These are phyloP conservation scores for Oophaga pumilio DNA, from an alignment of 2,113 vertebrate genomes.

Conservation along the genomic window DNA sequence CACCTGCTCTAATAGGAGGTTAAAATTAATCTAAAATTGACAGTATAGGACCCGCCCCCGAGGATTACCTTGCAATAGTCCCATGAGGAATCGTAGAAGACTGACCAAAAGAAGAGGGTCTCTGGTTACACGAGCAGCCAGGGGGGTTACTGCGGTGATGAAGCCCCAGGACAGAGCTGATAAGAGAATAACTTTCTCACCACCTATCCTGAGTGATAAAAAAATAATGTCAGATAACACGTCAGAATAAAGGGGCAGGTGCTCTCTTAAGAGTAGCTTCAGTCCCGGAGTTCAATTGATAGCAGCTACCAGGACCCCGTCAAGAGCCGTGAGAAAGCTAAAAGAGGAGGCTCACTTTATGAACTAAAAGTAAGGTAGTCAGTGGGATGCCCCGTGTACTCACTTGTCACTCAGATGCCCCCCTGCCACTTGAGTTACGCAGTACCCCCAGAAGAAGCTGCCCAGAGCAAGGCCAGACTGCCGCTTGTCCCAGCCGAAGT, in stretches of 20 bases:
- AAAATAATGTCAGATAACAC: neutral
- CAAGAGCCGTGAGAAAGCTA: neutral
- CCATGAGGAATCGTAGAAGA: constrained; percentile 86
- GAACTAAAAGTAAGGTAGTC: neutral
- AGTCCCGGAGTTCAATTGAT: neutral
- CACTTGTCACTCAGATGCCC: constrained; percentile 91
- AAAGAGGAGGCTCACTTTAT: neutral
- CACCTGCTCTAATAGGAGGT: neutral
- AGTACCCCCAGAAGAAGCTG: constrained; percentile 99
- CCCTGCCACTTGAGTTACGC: constrained; percentile 90
- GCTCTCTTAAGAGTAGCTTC: neutral
- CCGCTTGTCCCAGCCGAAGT: constrained; percentile 90
- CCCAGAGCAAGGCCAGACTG: constrained; percentile 88
- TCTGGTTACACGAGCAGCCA: constrained; percentile 80
- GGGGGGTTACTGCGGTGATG: constrained; percentile 80
- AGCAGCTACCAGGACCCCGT: neutral
- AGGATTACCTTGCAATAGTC: constrained; percentile 89
- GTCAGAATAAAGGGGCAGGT: neutral
- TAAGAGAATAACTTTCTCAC: constrained; percentile 90
- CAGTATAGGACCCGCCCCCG: neutral
- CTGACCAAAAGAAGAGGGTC: constrained; percentile 86
- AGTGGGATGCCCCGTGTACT: neutral
- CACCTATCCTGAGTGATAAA: constrained; percentile 80
- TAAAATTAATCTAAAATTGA: neutral
- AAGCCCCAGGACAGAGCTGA: constrained; percentile 89